Base-by-base conservation (phyloP, 2,113 vertebrate species). In the Callionymus lyra region DNA sequence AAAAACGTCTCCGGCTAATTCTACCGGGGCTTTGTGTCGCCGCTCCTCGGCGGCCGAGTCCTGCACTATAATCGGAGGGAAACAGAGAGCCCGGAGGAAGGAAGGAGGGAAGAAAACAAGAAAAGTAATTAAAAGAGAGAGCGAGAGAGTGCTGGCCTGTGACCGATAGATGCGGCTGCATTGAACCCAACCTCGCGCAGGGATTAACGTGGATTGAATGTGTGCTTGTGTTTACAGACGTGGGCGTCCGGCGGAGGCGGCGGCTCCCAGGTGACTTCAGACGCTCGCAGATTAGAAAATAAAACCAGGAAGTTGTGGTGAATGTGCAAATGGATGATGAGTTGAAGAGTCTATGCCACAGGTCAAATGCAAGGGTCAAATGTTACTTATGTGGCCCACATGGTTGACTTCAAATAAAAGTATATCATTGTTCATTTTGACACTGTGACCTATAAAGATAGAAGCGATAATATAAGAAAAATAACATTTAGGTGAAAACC, bases 61-160 rank as follows among this genome's bases (percentile, higher is more conserved):
- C 57, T 54, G 57, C 38, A 39, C 56, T 56, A 49, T 62, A 76
- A 72, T 74, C 55, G 15, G 47, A 70, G 31, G 38, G 56, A 75
- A 75, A 68, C 47, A 61, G 54, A 56, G 38, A 44, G 49, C 40
- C 53, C 34, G 55, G 33, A 51, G 46, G 36, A 46, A 63, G 19
- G 37, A 57, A 50, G 17, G 16, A 31, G 14, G 33, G 36, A 16
- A 45, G 43, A 55, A 68, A 66, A 38, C 51, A 43, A 59, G 57
- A 64, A 74, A 64, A 74, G 70, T 70, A 76, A 77, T 76, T 74
- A 80, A 80, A 73, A 66, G 21, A 47, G 53, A 71, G 63, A 51
- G 65, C 42, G 53, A 38, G 34, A 47, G 56, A 5, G 56, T 48
- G 56, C 49, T 73, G 69, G 67, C 53, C 65, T 66, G 63, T 74